phyloP scores from a whole-genome alignment of 2,113 vertebrate genomes.

The mouse (Mus musculus) region DNA sequence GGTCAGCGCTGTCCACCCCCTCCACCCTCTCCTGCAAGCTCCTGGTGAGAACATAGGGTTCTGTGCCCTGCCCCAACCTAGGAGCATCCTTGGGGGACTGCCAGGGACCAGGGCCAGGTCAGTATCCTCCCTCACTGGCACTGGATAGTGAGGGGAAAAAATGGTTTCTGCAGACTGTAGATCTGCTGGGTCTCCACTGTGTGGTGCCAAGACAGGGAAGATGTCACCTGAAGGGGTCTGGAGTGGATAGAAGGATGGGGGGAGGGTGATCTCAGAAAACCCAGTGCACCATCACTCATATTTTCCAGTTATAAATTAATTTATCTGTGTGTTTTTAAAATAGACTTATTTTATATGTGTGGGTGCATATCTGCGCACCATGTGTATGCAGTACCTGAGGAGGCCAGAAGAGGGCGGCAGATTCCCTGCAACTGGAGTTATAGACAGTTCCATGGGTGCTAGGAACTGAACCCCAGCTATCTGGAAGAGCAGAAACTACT shows the following conservation, averaged over 20 bases:
- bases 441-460: neutral
- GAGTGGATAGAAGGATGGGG: neutral
- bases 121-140: neutral
- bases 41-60: slow-evolving; percentile 21
- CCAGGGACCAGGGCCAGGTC: slow-evolving; percentile 43
- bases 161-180: neutral
- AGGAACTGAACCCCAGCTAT: neutral
- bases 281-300: neutral
- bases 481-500: neutral
- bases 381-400: neutral
- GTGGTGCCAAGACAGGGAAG: neutral
- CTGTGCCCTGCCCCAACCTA: neutral
- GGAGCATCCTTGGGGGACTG: neutral
- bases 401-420: neutral
- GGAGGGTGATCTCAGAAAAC: neutral
- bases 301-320: neutral
- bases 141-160: neutral
- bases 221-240: neutral
- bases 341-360: neutral
- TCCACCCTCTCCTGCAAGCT: neutral
- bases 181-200: neutral
- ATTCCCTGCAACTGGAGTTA: neutral
- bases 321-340: neutral
- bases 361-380: neutral
- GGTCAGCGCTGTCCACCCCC: slow-evolving; percentile 7